phyloP scores from a whole-genome alignment of 2,113 vertebrate genomes.

The Pyxicephalus adspersus region DNA sequence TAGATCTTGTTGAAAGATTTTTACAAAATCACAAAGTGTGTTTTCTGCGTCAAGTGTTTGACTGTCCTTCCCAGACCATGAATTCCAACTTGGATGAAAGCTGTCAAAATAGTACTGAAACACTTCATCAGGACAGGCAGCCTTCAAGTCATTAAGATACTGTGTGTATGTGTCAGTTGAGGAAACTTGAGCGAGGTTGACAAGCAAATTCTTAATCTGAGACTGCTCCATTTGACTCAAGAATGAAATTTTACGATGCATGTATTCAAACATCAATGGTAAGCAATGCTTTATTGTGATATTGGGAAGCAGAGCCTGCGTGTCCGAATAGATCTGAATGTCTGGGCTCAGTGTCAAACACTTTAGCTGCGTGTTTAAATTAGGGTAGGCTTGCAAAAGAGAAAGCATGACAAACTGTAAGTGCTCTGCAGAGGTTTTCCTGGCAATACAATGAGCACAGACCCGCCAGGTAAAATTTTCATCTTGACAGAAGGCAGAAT shows the following conservation, averaged over 20 bases:
- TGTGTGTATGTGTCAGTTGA: constrained; percentile 59
- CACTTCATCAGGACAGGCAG: constrained; percentile 62
- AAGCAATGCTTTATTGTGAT: constrained; percentile 64
- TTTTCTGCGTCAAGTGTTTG: constrained; percentile 36
- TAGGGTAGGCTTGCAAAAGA: constrained; percentile 59
- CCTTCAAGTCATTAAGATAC: constrained; percentile 58
- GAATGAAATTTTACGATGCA: constrained; percentile 65
- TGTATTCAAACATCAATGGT: constrained; percentile 63
- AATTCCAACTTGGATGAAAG: constrained; percentile 64
- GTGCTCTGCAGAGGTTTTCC: constrained; percentile 59
- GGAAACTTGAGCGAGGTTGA: constrained; percentile 57
- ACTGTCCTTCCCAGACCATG: constrained; percentile 59
- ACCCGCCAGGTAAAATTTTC: constrained; percentile 60
- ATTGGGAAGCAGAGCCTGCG: constrained; percentile 60
- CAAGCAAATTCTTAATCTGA: constrained; percentile 63
- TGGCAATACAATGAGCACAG: constrained; percentile 63
- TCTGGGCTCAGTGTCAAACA: constrained; percentile 63
- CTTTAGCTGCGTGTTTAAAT: constrained; percentile 63
- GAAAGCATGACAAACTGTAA: constrained; percentile 64
- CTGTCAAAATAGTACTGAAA: constrained; percentile 65
- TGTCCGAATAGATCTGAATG: constrained; percentile 55
- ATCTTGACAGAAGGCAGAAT: constrained; percentile 64
- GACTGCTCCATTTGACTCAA: constrained; percentile 62
- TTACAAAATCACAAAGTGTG: constrained; percentile 26
- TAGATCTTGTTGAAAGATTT: constrained; percentile 10